These are phyloP conservation scores for Vanacampus margaritifer DNA, from an alignment of 2,113 vertebrate species.

Conservation along the genomic window DNA sequence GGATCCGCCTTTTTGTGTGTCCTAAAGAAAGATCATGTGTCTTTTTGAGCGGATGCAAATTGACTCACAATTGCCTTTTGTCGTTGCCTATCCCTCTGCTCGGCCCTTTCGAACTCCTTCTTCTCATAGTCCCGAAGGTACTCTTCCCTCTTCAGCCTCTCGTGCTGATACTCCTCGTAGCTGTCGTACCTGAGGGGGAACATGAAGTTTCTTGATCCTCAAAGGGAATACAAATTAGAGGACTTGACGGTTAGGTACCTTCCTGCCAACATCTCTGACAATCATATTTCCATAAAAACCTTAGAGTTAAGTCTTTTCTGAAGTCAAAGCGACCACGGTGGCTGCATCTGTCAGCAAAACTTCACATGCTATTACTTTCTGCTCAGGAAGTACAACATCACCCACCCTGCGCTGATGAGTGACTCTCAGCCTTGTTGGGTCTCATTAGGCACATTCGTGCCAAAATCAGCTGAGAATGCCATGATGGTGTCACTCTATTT, in stretches of 20 bases:
- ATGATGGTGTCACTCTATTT: constrained; percentile 42
- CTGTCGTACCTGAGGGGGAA: constrained; percentile 83
- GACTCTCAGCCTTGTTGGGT: constrained; percentile 61
- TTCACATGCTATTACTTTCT: constrained; percentile 79
- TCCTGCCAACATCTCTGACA: background rate
- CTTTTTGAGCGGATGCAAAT: background rate
- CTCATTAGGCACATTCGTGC: constrained; percentile 59
- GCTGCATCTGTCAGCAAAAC: constrained; percentile 78
- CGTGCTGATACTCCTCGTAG: constrained; percentile 95
- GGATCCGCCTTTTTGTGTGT: background rate
- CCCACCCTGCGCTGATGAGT: constrained; percentile 48
- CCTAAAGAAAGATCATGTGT: background rate
- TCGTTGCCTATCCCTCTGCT: constrained; percentile 87
- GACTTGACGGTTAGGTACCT: background rate
- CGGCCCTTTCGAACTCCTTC: constrained; percentile 89
- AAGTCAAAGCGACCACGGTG: constrained; percentile 51
- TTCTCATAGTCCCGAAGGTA: constrained; percentile 89
- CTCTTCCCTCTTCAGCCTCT: constrained; percentile 93
- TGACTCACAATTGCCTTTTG: constrained; percentile 95
- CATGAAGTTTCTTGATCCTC: background rate
- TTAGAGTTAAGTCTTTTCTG: background rate
- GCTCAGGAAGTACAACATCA: constrained; percentile 73
- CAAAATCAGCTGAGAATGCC: constrained; percentile 53
- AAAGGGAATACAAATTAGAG: background rate
- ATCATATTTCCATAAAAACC: background rate